phyloP scores from a whole-genome alignment of 2,797 vertebrate species.

The Linurgus olivaceus region DNA sequence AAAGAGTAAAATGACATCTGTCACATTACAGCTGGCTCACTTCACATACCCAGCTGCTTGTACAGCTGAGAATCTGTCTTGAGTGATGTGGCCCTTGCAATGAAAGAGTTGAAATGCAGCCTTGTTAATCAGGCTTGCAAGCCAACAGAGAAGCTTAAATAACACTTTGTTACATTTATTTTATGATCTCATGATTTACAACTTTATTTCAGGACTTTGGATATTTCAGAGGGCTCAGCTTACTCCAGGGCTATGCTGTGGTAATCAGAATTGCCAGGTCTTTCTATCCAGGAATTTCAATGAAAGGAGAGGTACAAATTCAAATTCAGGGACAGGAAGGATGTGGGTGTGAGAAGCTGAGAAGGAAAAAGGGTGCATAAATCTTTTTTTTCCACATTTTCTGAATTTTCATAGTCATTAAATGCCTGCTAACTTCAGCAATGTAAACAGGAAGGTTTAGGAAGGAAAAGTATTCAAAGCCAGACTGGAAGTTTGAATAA shows the following conservation, averaged over 20 bases:
- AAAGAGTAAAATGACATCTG: background rate
- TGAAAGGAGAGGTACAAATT: background rate
- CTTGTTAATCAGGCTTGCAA: background rate
- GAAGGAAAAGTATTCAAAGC: background rate
- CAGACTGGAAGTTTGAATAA: background rate
- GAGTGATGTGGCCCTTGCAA: background rate
- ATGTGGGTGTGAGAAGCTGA: background rate
- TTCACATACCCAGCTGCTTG: background rate
- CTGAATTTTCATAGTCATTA: background rate
- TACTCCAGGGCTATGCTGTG: background rate
- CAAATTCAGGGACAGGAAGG: background rate
- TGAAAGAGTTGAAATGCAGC: background rate
- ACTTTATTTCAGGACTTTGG: background rate
- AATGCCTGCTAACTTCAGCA: background rate
- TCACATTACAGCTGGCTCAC: background rate
- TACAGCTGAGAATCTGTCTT: background rate
- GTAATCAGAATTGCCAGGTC: background rate
- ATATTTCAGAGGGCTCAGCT: background rate
- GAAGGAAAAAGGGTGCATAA: background rate
- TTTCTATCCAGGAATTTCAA: background rate
- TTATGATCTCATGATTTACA: background rate
- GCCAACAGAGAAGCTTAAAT: background rate
- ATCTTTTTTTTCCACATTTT: background rate
- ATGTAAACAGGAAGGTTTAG: background rate
- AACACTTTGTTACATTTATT: background rate